phyloP scores from a whole-genome alignment of 2,113 vertebrate genomes.

The Halichoeres trimaculatus region DNA sequence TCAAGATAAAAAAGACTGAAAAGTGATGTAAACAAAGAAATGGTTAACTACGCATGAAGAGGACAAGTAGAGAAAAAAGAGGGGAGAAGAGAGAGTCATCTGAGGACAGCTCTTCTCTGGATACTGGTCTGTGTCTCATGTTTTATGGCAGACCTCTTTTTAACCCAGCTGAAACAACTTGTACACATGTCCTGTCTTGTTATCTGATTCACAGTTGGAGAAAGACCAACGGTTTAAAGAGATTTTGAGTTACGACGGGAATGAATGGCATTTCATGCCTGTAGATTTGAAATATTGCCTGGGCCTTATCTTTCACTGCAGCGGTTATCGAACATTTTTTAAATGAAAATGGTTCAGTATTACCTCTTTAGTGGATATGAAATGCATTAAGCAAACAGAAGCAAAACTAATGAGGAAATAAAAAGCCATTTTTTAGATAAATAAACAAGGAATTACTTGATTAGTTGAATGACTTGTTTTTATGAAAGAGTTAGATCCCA shows the following conservation, averaged over 20 bases:
- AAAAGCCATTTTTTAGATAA: background rate
- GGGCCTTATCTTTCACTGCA: background rate
- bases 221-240: background rate
- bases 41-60: slow-evolving; percentile 13
- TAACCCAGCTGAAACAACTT: background rate
- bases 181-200: background rate
- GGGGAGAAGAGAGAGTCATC: slow-evolving; percentile 9
- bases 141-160: slow-evolving; percentile 1
- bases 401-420: too few relatives aligned
- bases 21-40: slow-evolving; percentile 37
- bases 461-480: too few relatives aligned
- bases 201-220: background rate
- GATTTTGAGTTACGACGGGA: background rate
- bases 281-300: background rate
- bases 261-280: background rate
- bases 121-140: background rate
- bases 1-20: slow-evolving; percentile 12
- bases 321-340: background rate
- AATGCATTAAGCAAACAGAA: background rate
- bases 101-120: slow-evolving; percentile 15
- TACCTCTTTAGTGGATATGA: too few relatives aligned
- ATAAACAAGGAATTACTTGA: too few relatives aligned
- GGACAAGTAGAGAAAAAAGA: background rate
- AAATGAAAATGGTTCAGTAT: background rate
- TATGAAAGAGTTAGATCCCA: background rate